phyloP scores from a whole-genome alignment of 1,140 invertebrate genomes.

The Ladona fulva region DNA sequence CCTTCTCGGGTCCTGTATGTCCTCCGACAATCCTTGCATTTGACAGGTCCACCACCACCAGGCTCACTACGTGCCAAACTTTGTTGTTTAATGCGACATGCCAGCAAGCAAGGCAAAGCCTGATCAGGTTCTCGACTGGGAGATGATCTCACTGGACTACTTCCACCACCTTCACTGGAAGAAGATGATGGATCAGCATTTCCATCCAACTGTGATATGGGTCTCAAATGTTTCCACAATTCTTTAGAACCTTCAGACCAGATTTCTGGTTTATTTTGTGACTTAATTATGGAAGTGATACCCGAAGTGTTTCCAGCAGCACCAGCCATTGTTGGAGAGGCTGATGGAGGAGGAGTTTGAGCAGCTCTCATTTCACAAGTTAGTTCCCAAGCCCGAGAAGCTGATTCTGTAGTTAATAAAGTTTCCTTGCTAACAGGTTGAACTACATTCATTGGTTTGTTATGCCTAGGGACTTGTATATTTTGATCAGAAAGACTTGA shows the following conservation, averaged over 20 bases:
- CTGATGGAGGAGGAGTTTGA: background rate
- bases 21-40: constrained; percentile 76
- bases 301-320: background rate
- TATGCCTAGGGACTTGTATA: background rate
- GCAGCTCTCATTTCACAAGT: background rate
- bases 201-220: constrained; percentile 63
- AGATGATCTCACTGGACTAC: constrained; percentile 30
- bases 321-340: background rate
- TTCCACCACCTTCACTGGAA: constrained; percentile 34
- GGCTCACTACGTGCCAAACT: background rate
- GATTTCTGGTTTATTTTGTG: background rate
- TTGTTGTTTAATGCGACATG: background rate
- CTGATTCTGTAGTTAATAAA: background rate
- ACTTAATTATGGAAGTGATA: background rate
- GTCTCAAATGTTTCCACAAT: background rate
- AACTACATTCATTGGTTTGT: background rate
- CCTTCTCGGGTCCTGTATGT: constrained; percentile 81
- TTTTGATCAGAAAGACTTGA: background rate
- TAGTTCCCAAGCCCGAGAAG: background rate
- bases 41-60: constrained; percentile 58
- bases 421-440: background rate
- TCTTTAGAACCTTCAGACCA: background rate
- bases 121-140: constrained; percentile 28
- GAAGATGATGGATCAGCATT: constrained; percentile 52
- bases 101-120: constrained; percentile 37